Conservation (phyloP, 1,140 invertebrate species). For the Parasteatoda tepidariorum region DNA sequence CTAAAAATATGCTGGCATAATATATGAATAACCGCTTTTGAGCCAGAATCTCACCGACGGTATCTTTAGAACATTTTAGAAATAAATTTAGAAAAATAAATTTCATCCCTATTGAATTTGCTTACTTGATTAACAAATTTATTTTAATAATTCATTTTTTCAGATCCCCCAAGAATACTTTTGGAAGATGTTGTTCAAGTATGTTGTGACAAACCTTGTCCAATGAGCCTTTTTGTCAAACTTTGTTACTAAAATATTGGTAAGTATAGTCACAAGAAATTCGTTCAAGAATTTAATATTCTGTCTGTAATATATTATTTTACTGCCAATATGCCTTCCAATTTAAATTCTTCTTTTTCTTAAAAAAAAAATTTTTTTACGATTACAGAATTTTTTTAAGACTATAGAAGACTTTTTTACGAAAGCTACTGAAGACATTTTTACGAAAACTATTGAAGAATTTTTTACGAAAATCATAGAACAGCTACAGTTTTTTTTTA, state of each 20-base stretch:
- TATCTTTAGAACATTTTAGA: too few relatives aligned
- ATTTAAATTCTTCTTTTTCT: not conserved
- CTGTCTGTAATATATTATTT: not conserved
- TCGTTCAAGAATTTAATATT: not conserved
- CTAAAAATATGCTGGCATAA: too few relatives aligned
- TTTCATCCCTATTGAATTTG: too few relatives aligned
- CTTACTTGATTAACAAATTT: too few relatives aligned
- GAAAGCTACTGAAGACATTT: too few relatives aligned
- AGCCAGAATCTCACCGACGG: too few relatives aligned
- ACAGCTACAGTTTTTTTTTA: too few relatives aligned
- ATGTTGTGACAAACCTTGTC: conserved; percentile 19
- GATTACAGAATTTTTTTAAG: too few relatives aligned
- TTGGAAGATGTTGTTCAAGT: not conserved
- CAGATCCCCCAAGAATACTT: conserved; percentile 9
- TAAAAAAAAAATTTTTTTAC: not conserved
- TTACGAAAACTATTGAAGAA: too few relatives aligned
- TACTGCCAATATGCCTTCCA: not conserved
- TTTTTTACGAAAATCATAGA: too few relatives aligned
- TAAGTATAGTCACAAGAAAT: not conserved
- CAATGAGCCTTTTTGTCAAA: conserved; percentile 10
- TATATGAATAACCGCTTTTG: too few relatives aligned
- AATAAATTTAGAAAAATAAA: not conserved
- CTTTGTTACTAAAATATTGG: conserved; percentile 8
- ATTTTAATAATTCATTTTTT: not conserved
- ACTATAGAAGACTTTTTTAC: too few relatives aligned